Evolutionary conservation across 2,113 vertebrate genomes (phyloP), one percentile per base, ranked within the genome.

Genomic region (Phodopus roborovskii): DNA sequence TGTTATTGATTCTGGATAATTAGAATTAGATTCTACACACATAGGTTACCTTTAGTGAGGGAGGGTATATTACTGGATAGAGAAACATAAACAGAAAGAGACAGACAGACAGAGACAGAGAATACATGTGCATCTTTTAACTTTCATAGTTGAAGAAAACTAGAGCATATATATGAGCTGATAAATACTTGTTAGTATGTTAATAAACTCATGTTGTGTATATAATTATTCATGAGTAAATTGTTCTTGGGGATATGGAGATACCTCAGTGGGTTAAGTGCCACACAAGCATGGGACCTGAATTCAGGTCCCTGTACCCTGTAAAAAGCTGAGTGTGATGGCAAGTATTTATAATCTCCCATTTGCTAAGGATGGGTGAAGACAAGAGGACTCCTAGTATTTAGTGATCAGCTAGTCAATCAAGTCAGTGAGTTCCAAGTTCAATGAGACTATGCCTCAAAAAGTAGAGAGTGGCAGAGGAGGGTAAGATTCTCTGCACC

Each of bases 141-240:
- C 53, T 50, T 48, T 68, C 79, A 84, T 88, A 95, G 30, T 92
- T 95, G 90, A 91, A 94, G 50, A 39, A 86, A 53, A 88, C 45
- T 70, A 50, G 71, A 84, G 28, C 17, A 58, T 92, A 78, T 50
- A 24, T 77, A 24, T 58, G 28, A 95, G 39, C 53, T 81, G 45
- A 42, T 82, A n/a, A 78, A 19, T 66, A 83, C 62, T n/a, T 93
- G 7, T 60, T 92, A 75, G 3, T 88, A 12, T 87, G 19, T 84
- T 9, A 60, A 17, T 94, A 71, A 62, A 13, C 12, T 81, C 11
- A 28, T 79, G 12, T 68, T 90, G 36, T 24, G 5, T 33, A 33
- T n/a, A n/a, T 94, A 70, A 92, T 92, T 88, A 74, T 96, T 94
- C 89, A 60, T 88, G 68, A 77, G 68, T 73, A 90, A 90, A n/a